Base-by-base conservation (phyloP, 2,888 invertebrate species). In the Drosophila prostipennis region DNA sequence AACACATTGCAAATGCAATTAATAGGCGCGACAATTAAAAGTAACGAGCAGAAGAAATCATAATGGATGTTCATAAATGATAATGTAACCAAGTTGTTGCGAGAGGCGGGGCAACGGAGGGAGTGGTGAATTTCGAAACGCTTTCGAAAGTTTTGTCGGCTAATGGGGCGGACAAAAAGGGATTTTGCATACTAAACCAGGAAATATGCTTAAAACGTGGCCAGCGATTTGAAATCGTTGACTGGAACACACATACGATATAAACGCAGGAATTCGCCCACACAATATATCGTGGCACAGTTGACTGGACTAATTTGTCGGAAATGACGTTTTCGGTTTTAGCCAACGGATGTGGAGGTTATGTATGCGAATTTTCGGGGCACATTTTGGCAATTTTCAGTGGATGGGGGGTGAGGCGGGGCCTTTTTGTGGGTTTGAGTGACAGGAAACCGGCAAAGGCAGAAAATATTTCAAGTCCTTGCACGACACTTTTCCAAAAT, bases 301-400 rank as follows among this genome's bases (percentile, higher is more conserved):
- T 89, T 80, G 80, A 87, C 84, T 86, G 80, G 70, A 80, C 87
- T 81, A 87, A 81, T 81, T 81, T 81, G 84, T 89, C 89, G 89
- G 89, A 89, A 81, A 81, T 89, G 58, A 89, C 78, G 71, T 89
- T 88, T 81, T 80, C 43, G 84, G 77, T 68, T 73, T 55, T 55
- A 43, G 74, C 14, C 39, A 65, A 40, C 87, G 80, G 89, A 81
- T 70, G 84, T 67, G 14, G 65, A 64, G 43, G 68, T 67, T 74
- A 72, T 68, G 58, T 68, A 77, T 87, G 87, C 71, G 75, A 84
- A 71, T 80, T 51, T 60, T 46, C 63, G 37, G 11, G 16, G 19
- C 46, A 16, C 65, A 65, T 65, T 45, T 65, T 16, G 63, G 40
- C 16, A 36, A 34, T 39, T 51, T 49, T 51, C 16, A 48, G 14